phyloP scores from a whole-genome alignment of 2,888 invertebrate genomes.

The Eristalis pertinax region DNA sequence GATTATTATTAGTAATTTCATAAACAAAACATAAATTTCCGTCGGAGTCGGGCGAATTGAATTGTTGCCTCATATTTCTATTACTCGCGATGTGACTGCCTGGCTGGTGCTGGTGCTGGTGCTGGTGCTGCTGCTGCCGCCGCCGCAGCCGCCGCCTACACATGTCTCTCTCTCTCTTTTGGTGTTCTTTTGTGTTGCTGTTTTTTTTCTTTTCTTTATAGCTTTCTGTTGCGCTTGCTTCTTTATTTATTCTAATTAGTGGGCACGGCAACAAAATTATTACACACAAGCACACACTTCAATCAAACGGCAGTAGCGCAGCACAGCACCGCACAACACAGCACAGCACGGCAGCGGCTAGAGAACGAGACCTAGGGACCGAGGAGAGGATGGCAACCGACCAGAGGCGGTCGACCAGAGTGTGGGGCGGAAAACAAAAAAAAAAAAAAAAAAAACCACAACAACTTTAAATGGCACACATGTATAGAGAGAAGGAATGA shows the following conservation, averaged over 20 bases:
- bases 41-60: conserved; percentile 24
- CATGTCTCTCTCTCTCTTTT: neutral
- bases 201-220: conserved; percentile 25
- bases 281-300: conserved; percentile 57
- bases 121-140: neutral
- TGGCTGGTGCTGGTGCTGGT: neutral
- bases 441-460: conserved; percentile 20
- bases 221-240: conserved; percentile 39
- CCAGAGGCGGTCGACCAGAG: too few relatives aligned
- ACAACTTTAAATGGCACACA: conserved; percentile 39
- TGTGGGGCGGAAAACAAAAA: neutral
- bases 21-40: conserved; percentile 57
- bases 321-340: too few relatives aligned
- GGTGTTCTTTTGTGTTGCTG: conserved; percentile 1
- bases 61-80: conserved; percentile 48
- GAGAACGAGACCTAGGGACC: neutral
- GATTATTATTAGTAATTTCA: conserved; percentile 26
- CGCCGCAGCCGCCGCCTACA: conserved; percentile 33
- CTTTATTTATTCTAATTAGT: conserved; percentile 70
- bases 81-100: neutral
- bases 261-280: conserved; percentile 61
- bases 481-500: conserved; percentile 30
- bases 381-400: neutral
- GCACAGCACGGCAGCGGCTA: too few relatives aligned
- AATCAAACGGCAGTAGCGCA: conserved; percentile 23